Evolutionary conservation across 2,113 vertebrate species (phyloP), one percentile per base, ranked within the genome.

Genomic region (Vidua chalybeata): DNA sequence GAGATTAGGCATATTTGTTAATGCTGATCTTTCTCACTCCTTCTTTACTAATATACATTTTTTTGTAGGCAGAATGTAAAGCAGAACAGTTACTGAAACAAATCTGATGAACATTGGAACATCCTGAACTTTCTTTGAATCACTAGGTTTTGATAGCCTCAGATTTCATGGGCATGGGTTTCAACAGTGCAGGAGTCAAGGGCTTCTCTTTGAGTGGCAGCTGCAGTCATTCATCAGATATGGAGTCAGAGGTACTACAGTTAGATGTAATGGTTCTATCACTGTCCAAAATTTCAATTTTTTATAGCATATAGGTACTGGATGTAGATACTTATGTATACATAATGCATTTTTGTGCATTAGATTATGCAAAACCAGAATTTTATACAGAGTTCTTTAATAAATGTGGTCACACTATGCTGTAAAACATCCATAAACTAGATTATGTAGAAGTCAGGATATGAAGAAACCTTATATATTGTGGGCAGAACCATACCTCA

Each of bases 1-100:
- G 27, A 37, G 33, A 84, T 86, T 79, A 84, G 27, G 33, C 6
- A 6, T 39, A 54, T 90, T 95, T 90, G 35, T 90, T 88, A 88
- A 26, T 48, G 26, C 21, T 72, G 51, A 68, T 15, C 83, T 74
- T 93, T 89, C 74, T 90, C 46, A 58, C 49, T 85, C 41, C 51
- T 51, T 68, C 66, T 87, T 94, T 95, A 91, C 78, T 96, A 96
- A 85, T 84, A 63, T 16, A 56, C 28, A 51, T 93, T 87, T 94
- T 94, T 72, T 62, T 80, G 89, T 91, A 79, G 90, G 77, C 52
- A 94, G 80, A 93, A 93, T 64, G 26, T 54, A 67, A 75, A 82
- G 49, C 1, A 0, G n/a, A 94, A 77, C 63, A 77, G 75, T 55
- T 77, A 35, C 59, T 84, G 64, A 83, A 91, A 88, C 1, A 3